Evolutionary conservation across 2,888 invertebrate species (phyloP), one percentile per base, ranked within the genome.

Genomic region (Cryptosula pallasiana): DNA sequence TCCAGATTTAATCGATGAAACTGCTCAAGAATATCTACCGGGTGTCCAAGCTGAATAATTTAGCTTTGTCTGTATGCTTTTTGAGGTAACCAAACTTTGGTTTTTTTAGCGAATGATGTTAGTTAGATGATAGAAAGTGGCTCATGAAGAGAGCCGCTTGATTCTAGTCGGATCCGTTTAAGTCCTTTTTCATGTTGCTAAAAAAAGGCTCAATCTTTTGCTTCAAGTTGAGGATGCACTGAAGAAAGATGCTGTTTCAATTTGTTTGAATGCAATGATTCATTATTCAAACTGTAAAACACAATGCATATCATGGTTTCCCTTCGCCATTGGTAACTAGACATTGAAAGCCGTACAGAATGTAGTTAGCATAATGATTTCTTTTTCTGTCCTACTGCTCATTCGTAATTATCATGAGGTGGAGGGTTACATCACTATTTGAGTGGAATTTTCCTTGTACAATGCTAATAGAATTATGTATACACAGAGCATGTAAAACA

Each of bases 1-100:
- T 57, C n/a, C 5, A 57, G 57, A 5, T 57, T 57, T 57, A 57
- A 25, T 57, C 25, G 57, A 25, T 57, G 5, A 57, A 57, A 57
- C 57, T 57, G 57, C 57, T 57, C 57, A 25, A n/a, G n/a, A 57
- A 57, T 57, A 57, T 57, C 57, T 25, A 25, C 57, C 5, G n/a
- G 57, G 25, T 57, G n/a, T 57, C 13, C 57, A 25, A 57, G n/a
- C 57, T 57, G 25, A 57, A 57, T 57, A 57, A 57, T 57, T 23
- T 23, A 57, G 57, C 20, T 45, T 57, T 57, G 57, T 57, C 25
- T 57, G 57, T 57, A 25, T 16, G 57, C 57, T 57, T 57, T 57
- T 25, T 25, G 25, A n/a, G 57, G 57, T 13, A 25, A 25, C 57
- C 5, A 13, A 57, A n/a, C n/a, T n/a, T n/a, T n/a, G n/a, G n/a